These are phyloP conservation scores for Tetragnatha versicolor DNA, from an alignment of 1,140 invertebrate species.

Conservation along the genomic window DNA sequence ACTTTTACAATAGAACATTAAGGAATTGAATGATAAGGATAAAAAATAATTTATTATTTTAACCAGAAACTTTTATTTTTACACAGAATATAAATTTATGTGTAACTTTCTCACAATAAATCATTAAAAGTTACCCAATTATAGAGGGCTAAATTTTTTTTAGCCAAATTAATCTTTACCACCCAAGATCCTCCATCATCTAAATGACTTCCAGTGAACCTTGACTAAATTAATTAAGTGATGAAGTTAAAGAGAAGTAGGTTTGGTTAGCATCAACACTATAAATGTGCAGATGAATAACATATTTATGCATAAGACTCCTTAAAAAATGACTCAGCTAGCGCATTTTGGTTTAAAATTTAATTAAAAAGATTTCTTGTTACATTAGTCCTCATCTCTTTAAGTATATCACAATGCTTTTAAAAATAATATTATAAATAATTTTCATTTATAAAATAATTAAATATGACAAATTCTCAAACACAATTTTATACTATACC, in stretches of 20 bases:
- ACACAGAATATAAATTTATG: neutral
- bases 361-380: neutral
- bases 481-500: slow-evolving; percentile 16
- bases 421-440: neutral
- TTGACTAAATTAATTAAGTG: neutral
- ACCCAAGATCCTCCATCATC: no score
- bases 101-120: neutral
- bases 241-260: neutral
- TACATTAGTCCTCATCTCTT: neutral
- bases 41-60: neutral
- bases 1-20: no score
- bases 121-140: neutral
- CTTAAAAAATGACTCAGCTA: neutral
- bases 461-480: no score
- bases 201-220: no score
- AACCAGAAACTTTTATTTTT: neutral
- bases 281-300: neutral
- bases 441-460: no score
- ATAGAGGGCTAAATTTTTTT: neutral
- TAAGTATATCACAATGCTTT: neutral
- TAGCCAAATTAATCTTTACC: no score
- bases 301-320: neutral
- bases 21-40: no score
- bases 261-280: neutral
- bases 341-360: neutral